Percentiles rank a stretch among this genome's conserved stretches.
These are phyloP conservation scores for Antrozous pallidus DNA, from an alignment of 2,797 vertebrate genomes.

Conservation along the genomic window DNA sequence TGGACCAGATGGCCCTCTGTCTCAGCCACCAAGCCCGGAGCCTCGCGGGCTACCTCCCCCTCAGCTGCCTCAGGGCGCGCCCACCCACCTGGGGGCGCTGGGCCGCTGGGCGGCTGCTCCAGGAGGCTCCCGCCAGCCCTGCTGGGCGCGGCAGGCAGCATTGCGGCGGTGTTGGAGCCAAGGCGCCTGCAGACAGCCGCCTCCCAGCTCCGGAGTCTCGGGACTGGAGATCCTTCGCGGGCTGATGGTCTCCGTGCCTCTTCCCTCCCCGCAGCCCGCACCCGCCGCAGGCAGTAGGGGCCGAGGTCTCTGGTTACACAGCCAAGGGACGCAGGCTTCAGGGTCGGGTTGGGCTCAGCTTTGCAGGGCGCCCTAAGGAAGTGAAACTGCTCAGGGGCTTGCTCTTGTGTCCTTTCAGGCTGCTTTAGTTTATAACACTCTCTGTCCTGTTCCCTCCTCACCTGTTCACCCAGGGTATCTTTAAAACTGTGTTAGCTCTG, in stretches of 20 bases:
- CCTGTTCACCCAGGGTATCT: neutral
- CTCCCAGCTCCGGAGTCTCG: neutral
- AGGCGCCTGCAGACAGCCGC: neutral
- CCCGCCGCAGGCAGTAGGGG: accelerated
- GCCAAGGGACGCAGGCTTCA: neutral
- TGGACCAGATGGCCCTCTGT: too few species aligned
- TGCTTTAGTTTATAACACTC: neutral
- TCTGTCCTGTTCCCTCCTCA: neutral
- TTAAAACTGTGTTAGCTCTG: neutral
- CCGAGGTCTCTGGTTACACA: neutral
- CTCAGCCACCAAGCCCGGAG: neutral
- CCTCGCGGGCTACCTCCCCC: neutral
- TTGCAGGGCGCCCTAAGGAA: conserved; percentile 38
- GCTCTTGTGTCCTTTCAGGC: neutral
- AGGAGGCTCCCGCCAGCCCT: neutral
- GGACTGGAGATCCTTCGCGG: neutral
- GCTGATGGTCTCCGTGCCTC: accelerated
- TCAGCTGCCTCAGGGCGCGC: neutral
- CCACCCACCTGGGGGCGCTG: conserved; percentile 65
- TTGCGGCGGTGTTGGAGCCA: neutral
- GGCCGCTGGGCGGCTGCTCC: neutral
- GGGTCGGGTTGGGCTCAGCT: neutral
- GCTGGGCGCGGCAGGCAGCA: neutral
- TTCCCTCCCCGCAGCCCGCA: neutral
- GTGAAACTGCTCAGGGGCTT: conserved; percentile 56